Base-by-base conservation (phyloP, 2,888 invertebrate genomes). In the Bursaphelenchus okinawaensis region DNA sequence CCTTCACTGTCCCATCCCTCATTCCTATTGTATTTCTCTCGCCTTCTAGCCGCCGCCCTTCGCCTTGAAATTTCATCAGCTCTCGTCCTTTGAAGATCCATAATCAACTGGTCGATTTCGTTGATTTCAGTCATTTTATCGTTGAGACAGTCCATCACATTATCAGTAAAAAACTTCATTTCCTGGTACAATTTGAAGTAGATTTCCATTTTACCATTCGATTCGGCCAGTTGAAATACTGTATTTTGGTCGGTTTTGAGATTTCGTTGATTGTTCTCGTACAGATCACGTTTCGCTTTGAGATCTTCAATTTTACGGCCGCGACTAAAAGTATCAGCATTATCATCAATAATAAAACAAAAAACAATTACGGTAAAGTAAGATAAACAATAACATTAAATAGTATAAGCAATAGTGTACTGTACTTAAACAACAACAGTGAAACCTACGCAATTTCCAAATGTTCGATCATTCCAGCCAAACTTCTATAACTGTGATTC, bases 121-220 rank as follows among this genome's bases (percentile, higher is more conserved):
- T 52, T 56, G 23, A 67, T 59, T 55, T 60, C 7, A n/a, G 52
- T 22, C 22, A 59, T 92, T 90, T 96, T 96, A 87, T 94, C 93
- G 84, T 93, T 92, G 80, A 95, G 88, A 86, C 95, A 96, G 87
- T 96, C 95, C 84, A 95, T 89, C 85, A 95, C 89, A 88, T 95
- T 93, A 76, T 90, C 90, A 83, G 93, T 89, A 88, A 93, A 96
- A 82, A 92, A 92, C 84, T 92, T 88, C 82, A 92, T 88, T 86
- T 93, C 91, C 87, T 96, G 95, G 87, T 93, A 95, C 86, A 93
- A 91, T 81, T 88, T 87, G 87, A 92, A 95, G 75, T 90, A 89
- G 65, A 89, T 88, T 74, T 91, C 91, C 62, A 92, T 88, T 31
- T 64, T 27, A 19, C 63, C 59, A 29, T 67, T 71, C 12, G 23